Conservation (phyloP, 1,140 invertebrate genomes). For the Anadara kagoshimensis region DNA sequence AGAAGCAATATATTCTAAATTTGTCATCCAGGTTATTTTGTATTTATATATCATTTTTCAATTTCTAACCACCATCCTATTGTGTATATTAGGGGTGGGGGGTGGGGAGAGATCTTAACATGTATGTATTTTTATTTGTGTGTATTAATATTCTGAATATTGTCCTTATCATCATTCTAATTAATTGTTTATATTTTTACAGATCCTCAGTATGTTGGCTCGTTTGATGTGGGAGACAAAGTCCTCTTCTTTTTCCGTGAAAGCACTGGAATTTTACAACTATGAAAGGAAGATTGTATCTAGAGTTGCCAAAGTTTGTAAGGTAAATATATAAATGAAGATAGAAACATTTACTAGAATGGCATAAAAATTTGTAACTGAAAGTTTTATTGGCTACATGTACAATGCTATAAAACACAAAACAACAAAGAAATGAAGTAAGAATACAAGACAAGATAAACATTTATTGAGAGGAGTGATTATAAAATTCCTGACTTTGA, state of each 20-base stretch:
- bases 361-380: no score
- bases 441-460: no score
- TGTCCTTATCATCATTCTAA: neutral
- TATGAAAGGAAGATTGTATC: conserved; percentile 82
- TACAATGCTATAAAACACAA: no score
- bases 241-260: conserved; percentile 94
- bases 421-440: no score
- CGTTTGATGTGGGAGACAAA: conserved; percentile 90
- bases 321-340: conserved; percentile 50
- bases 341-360: neutral
- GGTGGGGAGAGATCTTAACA: neutral
- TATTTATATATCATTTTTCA: no score
- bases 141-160: neutral
- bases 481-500: no score
- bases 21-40: no score
- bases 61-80: no score
- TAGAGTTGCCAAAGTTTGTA: conserved; percentile 68
- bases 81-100: no score
- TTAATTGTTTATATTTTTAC: conserved; percentile 19
- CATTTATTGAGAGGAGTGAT: no score
- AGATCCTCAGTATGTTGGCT: conserved; percentile 91
- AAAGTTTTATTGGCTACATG: no score
- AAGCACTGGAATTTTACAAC: conserved; percentile 91
- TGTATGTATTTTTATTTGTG: neutral
- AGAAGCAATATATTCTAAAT: no score